Conservation (phyloP, 2,797 vertebrate genomes). For the Arnoldichthys spilopterus region DNA sequence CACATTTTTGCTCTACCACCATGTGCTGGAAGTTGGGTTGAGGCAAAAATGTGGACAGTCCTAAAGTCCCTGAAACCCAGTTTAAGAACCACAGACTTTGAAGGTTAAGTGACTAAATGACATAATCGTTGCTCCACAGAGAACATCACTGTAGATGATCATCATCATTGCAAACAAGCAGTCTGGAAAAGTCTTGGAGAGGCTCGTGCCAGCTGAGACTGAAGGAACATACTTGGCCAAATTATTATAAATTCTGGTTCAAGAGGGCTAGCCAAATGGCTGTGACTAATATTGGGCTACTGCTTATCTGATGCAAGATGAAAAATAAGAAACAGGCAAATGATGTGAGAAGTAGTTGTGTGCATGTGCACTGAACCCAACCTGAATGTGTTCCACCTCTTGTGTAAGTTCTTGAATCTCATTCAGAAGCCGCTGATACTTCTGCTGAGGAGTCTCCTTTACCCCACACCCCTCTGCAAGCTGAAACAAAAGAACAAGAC, state of each 20-base stretch:
- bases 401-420: conserved; percentile 92
- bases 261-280: not conserved
- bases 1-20: too few species aligned
- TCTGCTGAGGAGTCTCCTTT: conserved; percentile 95
- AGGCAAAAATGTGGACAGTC: not conserved
- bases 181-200: not conserved
- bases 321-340: not conserved
- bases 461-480: conserved; percentile 88
- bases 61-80: too few species aligned
- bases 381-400: conserved; percentile 93
- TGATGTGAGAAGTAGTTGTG: not conserved
- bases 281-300: not conserved
- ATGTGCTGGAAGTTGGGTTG: not conserved
- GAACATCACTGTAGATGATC: not conserved
- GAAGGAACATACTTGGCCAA: not conserved
- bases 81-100: too few species aligned
- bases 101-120: not conserved
- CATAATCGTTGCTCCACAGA: not conserved
- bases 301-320: not conserved
- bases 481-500: conserved; percentile 63
- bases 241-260: not conserved
- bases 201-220: not conserved
- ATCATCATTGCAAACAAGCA: too few species aligned
- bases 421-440: conserved; percentile 91
- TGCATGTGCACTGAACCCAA: conserved; percentile 54